Conservation (phyloP, 2,888 invertebrate species). For the Rhamnusium bicolor region DNA sequence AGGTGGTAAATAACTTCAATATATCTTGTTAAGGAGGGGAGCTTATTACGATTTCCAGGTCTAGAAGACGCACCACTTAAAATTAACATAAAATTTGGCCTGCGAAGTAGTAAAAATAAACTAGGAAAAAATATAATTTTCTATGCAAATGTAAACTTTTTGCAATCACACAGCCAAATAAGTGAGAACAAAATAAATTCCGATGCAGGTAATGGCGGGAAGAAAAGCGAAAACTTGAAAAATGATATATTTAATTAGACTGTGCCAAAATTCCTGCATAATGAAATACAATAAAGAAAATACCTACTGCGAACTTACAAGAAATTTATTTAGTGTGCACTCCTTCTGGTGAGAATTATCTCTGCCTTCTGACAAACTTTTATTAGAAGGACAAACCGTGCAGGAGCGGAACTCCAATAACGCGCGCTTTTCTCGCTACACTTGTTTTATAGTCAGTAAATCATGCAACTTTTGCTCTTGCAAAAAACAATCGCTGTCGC, state of each 20-base stretch:
- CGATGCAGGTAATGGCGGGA: no score
- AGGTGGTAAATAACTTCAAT: no score
- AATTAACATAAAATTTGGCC: no score
- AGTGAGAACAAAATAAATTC: no score
- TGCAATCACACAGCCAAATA: no score
- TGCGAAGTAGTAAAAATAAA: no score
- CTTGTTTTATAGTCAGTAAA: constrained; percentile 35
- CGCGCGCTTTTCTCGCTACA: constrained; percentile 30
- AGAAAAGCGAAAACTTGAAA: not conserved
- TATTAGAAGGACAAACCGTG: constrained; percentile 26
- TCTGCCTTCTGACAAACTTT: constrained; percentile 31
- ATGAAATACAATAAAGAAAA: constrained; percentile 5
- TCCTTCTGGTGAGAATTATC: constrained; percentile 25
- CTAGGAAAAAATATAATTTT: no score
- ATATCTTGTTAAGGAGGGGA: no score
- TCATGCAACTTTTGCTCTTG: constrained; percentile 27
- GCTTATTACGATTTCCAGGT: no score
- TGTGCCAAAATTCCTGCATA: constrained; percentile 19
- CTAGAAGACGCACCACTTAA: no score
- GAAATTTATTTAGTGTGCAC: constrained; percentile 23
- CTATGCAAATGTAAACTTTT: no score
- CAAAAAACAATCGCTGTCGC: constrained; percentile 21
- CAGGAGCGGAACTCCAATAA: constrained; percentile 26
- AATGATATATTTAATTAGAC: constrained; percentile 19
- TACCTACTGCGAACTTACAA: constrained; percentile 12